phyloP scores from a whole-genome alignment of 2,888 invertebrate genomes.

The Eristalis pertinax region DNA sequence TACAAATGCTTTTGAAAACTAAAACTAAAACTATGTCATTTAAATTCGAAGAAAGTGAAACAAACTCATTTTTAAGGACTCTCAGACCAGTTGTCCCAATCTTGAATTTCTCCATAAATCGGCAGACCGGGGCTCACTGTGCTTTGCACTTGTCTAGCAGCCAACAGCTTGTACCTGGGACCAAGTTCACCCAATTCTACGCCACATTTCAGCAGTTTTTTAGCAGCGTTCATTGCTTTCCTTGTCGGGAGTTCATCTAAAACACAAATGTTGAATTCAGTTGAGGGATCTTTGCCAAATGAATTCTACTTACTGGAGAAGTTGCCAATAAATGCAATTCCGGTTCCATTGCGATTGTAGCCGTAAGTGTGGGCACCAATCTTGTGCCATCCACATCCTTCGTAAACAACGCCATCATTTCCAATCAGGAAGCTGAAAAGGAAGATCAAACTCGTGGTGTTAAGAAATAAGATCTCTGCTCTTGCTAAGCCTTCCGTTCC shows the following conservation, averaged over 20 bases:
- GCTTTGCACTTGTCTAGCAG: slow-evolving; percentile 81
- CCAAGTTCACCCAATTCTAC: slow-evolving; percentile 80
- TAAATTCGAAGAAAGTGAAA: not conserved
- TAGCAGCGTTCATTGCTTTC: slow-evolving; percentile 80
- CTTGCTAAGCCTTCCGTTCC: too few relatives aligned
- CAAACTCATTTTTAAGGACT: slow-evolving; percentile 72
- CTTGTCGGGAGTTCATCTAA: slow-evolving; percentile 80
- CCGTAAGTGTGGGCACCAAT: slow-evolving; percentile 84
- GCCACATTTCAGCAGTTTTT: slow-evolving; percentile 81
- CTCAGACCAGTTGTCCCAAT: slow-evolving; percentile 81
- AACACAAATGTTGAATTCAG: slow-evolving; percentile 31
- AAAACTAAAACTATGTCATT: not conserved
- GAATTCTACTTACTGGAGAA: slow-evolving; percentile 79
- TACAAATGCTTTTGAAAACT: not conserved
- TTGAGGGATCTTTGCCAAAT: not conserved
- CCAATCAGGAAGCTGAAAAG: slow-evolving; percentile 84
- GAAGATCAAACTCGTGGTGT: not conserved
- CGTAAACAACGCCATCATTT: slow-evolving; percentile 85
- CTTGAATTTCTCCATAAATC: slow-evolving; percentile 82
- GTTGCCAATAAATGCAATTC: slow-evolving; percentile 85
- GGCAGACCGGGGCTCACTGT: slow-evolving; percentile 82
- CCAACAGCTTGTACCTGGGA: slow-evolving; percentile 81
- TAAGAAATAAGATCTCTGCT: not conserved
- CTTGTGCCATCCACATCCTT: slow-evolving; percentile 85
- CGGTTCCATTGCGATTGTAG: slow-evolving; percentile 85